These are phyloP conservation scores for Acholoe squamosa DNA, from an alignment of 2,888 invertebrate genomes.

Conservation along the genomic window DNA sequence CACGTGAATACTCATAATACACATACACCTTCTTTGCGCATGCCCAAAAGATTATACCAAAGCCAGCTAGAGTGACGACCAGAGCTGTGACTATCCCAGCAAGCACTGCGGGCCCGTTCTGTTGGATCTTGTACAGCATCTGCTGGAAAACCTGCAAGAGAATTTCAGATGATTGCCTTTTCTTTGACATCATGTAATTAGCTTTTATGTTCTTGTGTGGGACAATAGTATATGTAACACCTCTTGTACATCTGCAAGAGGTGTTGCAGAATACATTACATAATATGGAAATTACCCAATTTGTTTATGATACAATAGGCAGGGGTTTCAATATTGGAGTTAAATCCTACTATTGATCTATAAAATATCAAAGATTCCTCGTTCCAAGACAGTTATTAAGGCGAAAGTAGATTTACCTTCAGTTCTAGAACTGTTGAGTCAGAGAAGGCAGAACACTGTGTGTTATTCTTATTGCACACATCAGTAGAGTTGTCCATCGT, in stretches of 20 bases:
- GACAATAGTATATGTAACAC: too few relatives aligned
- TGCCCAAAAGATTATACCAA: conserved; percentile 60
- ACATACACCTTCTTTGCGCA: conserved; percentile 56
- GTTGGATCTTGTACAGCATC: conserved; percentile 47
- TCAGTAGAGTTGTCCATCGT: conserved; percentile 34
- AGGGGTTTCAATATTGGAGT: too few relatives aligned
- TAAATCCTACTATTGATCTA: too few relatives aligned
- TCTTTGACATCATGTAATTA: too few relatives aligned
- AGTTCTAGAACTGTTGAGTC: conserved; percentile 48
- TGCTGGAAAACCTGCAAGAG: conserved; percentile 39
- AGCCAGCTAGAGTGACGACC: conserved; percentile 40
- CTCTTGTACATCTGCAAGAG: too few relatives aligned
- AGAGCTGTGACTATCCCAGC: conserved; percentile 40
- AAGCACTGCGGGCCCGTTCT: conserved; percentile 49
- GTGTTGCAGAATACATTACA: too few relatives aligned
- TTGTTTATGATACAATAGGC: too few relatives aligned
- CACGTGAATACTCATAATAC: conserved; percentile 53
- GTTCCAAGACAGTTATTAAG: too few relatives aligned
- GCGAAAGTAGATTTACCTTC: not conserved
- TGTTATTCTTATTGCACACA: conserved; percentile 35
- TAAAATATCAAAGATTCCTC: too few relatives aligned
- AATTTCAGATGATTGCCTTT: too few relatives aligned
- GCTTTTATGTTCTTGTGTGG: too few relatives aligned
- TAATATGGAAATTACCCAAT: too few relatives aligned
- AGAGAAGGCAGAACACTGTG: conserved; percentile 34